Evolutionary conservation across 2,888 invertebrate species (phyloP).

Genomic region (Leptodirus hochenwartii): DNA sequence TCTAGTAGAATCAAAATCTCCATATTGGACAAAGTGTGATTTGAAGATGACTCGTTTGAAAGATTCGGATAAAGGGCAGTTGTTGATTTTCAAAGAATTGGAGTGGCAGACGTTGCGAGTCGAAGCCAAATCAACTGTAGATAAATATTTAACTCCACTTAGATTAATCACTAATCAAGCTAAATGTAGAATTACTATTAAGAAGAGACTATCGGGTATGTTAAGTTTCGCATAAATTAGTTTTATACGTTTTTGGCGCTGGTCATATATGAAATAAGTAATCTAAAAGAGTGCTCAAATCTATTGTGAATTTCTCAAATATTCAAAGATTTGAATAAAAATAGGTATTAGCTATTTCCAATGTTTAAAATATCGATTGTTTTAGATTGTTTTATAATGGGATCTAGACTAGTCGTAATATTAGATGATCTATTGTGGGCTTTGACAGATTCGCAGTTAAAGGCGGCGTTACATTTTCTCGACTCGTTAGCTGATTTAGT

Average conservation of each 20-base stretch:
- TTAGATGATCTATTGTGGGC: conserved; percentile 96
- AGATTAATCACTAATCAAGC: conserved; percentile 87
- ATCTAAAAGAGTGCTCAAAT: too few species aligned
- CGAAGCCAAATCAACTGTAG: conserved; percentile 75
- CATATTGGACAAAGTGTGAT: conserved; percentile 75
- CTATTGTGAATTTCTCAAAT: too few species aligned
- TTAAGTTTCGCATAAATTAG: conserved; percentile 3
- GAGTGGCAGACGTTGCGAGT: conserved; percentile 95
- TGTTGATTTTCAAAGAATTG: conserved; percentile 91
- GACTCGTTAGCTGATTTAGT: conserved; percentile 71
- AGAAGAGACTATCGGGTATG: conserved; percentile 74
- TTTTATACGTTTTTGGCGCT: too few species aligned
- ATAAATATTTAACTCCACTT: conserved; percentile 66
- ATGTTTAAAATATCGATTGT: conserved; percentile 1
- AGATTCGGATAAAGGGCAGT: conserved; percentile 71
- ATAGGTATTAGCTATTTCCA: background rate
- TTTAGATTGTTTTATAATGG: conserved; percentile 82
- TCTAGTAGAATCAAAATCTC: conserved; percentile 83
- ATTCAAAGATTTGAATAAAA: too few species aligned
- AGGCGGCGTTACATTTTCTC: conserved; percentile 81
- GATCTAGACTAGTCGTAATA: conserved; percentile 79
- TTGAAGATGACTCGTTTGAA: conserved; percentile 82
- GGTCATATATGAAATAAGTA: too few species aligned
- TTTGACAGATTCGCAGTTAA: conserved; percentile 84
- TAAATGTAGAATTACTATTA: conserved; percentile 85